Conservation (phyloP, 2,888 invertebrate genomes). For the Metacarcinus magister region DNA sequence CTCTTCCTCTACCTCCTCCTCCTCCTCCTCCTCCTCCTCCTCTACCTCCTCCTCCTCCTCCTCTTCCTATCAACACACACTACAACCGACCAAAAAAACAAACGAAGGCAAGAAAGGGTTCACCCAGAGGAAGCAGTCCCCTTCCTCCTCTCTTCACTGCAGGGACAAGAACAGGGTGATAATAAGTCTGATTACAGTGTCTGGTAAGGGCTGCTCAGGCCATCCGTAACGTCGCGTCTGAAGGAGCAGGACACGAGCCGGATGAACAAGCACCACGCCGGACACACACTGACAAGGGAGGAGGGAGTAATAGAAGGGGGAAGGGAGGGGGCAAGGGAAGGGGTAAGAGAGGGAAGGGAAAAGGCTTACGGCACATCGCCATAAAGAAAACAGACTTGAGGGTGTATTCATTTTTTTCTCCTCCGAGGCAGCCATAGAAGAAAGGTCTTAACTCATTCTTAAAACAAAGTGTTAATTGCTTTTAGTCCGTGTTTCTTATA, state of each 20-base stretch:
- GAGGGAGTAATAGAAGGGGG: not conserved
- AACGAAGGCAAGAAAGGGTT: not conserved
- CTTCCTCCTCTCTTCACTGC: not conserved
- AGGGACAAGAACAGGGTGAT: not conserved
- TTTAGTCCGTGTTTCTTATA: constrained; percentile 61
- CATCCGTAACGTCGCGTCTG: constrained; percentile 31
- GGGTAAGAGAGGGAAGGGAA: not conserved
- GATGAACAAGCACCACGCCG: not conserved
- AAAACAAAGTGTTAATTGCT: constrained; percentile 67
- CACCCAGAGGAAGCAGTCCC: not conserved
- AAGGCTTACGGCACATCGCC: not conserved
- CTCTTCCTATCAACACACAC: not conserved
- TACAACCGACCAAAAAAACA: not conserved
- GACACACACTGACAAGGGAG: not conserved
- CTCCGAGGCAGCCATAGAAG: not conserved
- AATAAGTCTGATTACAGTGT: constrained; percentile 36
- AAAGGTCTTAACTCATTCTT: not conserved
- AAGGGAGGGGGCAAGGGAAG: not conserved
- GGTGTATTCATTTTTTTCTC: not conserved
- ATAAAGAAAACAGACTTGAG: not conserved
- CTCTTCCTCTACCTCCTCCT: too few species aligned
- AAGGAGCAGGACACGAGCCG: not conserved
- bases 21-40: too few species aligned
- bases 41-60: too few species aligned
- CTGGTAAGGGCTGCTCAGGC: constrained; percentile 29